Base-by-base conservation (phyloP, 2,113 vertebrate species). In the Onychostruthus taczanowskii region DNA sequence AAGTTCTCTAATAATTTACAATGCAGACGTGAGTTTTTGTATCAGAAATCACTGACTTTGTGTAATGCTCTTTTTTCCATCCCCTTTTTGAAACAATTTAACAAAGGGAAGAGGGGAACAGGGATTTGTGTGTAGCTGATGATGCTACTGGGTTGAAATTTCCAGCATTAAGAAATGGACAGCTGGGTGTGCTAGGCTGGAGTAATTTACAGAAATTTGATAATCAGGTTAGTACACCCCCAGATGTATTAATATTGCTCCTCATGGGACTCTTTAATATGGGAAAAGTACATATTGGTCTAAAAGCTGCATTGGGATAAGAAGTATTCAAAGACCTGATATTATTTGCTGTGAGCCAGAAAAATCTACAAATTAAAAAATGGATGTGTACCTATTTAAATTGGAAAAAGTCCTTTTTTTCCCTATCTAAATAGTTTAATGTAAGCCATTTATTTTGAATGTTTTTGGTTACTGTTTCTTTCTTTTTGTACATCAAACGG, bases 311-410 rank as follows among this genome's bases (percentile, higher is more conserved):
- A 26, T 11, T 75, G 35, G 39, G 5, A 63, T n/a, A 77, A 81
- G 52, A 89, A 6, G 2, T 37, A 50, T 26, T 77, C 5, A 58
- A 75, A 53, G 20, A 59, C 5, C 0, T 59, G 10, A 13, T 46
- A 15, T 14, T 70, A 69, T 44, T 53, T 0, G 2, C 13, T 41
- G 3, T 27, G 58, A 46, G 10, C 9, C 4, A 62, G 61, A 82
- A 81, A 87, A 69, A 66, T 30, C 8, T 52, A 35, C 16, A 47
- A 30, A 69, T 33, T 46, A 30, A 73, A 35, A 69, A 77, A 11
- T 6, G 0, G 0, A 41, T 16, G 11, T 7, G 3, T 43, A 50
- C 47, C 10, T 47, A 35, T 4, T 56, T 10, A 31, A 33, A 50
- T 23, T 10, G 28, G 37, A 13, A 73, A 24, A 64, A 22, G 1